Conservation (phyloP, 2,888 invertebrate species). For the Acronicta aceris region DNA sequence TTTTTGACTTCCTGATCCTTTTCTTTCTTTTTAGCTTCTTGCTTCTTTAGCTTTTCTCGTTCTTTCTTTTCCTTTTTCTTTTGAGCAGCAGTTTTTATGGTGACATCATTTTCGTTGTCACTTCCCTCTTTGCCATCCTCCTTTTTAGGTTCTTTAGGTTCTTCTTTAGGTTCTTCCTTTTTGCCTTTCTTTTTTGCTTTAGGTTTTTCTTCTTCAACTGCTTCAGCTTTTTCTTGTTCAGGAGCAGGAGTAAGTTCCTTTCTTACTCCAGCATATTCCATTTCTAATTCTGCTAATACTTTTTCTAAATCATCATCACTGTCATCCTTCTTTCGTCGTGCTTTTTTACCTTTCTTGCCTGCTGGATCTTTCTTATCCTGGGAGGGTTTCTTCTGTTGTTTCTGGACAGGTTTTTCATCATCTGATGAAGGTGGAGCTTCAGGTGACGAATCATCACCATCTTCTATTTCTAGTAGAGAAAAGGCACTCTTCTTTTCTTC, state of each 20-base stretch:
- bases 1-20: slow-evolving; percentile 76
- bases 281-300: slow-evolving; percentile 94
- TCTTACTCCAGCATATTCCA: slow-evolving; percentile 93
- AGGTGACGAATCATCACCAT: slow-evolving; percentile 86
- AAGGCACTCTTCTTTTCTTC: slow-evolving; percentile 90
- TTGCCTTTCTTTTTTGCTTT: slow-evolving; percentile 82
- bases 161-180: slow-evolving; percentile 73
- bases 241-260: slow-evolving; percentile 80
- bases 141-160: slow-evolving; percentile 70
- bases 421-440: slow-evolving; percentile 83
- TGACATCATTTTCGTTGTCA: slow-evolving; percentile 89
- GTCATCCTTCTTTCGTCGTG: slow-evolving; percentile 92
- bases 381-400: slow-evolving; percentile 73
- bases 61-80: slow-evolving; percentile 97
- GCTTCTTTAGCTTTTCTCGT: slow-evolving; percentile 93
- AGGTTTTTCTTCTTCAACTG: slow-evolving; percentile 77
- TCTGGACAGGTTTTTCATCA: slow-evolving; percentile 79
- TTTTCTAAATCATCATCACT: slow-evolving; percentile 95
- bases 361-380: slow-evolving; percentile 83
- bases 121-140: slow-evolving; percentile 83
- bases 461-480: slow-evolving; percentile 91
- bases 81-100: slow-evolving; percentile 94
- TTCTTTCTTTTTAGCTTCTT: slow-evolving; percentile 91
- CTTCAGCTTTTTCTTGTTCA: slow-evolving; percentile 74
- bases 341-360: slow-evolving; percentile 93